Evolutionary conservation across 2,888 invertebrate species (phyloP).

Genomic region (Erannis defoliaria): DNA sequence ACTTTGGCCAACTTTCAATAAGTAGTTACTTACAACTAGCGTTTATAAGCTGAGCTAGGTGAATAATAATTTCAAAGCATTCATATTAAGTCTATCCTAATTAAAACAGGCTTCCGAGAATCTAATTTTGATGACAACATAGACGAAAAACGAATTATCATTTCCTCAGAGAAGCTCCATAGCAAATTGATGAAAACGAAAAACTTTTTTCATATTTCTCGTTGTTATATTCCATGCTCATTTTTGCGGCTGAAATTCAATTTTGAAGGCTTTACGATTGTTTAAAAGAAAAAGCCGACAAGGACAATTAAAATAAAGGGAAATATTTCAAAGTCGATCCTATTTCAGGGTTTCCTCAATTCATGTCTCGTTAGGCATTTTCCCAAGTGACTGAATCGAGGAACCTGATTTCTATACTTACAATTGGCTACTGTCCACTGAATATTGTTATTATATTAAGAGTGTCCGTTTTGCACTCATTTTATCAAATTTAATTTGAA

Average conservation of each 20-base stretch:
- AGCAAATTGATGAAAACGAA: slow-evolving; percentile 40
- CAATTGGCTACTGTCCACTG: not conserved
- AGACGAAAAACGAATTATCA: slow-evolving; percentile 30
- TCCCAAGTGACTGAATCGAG: not conserved
- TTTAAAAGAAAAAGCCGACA: slow-evolving; percentile 20
- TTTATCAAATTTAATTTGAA: too few relatives aligned
- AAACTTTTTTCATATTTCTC: slow-evolving; percentile 42
- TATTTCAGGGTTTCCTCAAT: not conserved
- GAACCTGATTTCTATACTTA: not conserved
- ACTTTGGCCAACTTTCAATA: too few relatives aligned
- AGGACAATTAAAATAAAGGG: slow-evolving; percentile 23
- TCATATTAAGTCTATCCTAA: not conserved
- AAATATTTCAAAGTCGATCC: slow-evolving; percentile 4
- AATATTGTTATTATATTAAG: not conserved
- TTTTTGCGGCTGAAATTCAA: slow-evolving; percentile 28
- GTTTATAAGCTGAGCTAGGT: too few relatives aligned
- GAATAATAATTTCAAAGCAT: not conserved
- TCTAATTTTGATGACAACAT: slow-evolving; percentile 10
- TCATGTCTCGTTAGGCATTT: slow-evolving; percentile 2
- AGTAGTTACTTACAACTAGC: too few relatives aligned
- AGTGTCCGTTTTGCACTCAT: not conserved
- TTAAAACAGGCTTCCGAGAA: slow-evolving; percentile 1
- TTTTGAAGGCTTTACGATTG: slow-evolving; percentile 33
- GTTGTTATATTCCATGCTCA: slow-evolving; percentile 28
- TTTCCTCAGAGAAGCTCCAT: slow-evolving; percentile 31